These are phyloP conservation scores for Podarcis cretensis DNA, from an alignment of 2,113 vertebrate genomes.

Conservation along the genomic window DNA sequence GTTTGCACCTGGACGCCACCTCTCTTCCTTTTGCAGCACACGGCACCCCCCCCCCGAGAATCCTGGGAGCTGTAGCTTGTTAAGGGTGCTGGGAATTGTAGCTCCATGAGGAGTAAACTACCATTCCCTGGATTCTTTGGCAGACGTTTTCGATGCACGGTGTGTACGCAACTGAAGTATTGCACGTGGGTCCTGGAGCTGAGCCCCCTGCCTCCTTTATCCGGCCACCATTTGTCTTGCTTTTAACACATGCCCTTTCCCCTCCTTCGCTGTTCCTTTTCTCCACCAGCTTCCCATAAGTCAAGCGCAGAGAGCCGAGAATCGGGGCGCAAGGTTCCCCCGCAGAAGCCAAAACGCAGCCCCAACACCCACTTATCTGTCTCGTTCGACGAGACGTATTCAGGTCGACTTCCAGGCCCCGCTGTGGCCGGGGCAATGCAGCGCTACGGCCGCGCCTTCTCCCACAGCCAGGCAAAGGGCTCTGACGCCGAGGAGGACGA, in stretches of 20 bases:
- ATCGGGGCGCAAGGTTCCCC: constrained; percentile 84
- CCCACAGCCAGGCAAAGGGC: constrained; percentile 70
- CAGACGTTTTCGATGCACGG: no score
- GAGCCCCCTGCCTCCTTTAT: background rate
- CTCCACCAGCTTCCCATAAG: constrained; percentile 80
- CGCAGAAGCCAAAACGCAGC: constrained; percentile 88
- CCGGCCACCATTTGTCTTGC: background rate
- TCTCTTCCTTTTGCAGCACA: background rate
- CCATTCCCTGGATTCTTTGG: background rate
- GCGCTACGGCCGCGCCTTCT: constrained; percentile 67
- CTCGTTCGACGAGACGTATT: constrained; percentile 69
- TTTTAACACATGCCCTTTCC: background rate
- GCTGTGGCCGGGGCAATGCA: constrained; percentile 66
- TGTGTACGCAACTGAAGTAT: no score
- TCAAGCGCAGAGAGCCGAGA: constrained; percentile 79
- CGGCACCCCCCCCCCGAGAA: no score
- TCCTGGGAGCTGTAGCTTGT: background rate
- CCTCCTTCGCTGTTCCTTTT: background rate
- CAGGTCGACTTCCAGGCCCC: constrained; percentile 50
- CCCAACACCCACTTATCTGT: constrained; percentile 91
- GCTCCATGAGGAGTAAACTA: no score
- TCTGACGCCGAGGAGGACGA: constrained; percentile 81
- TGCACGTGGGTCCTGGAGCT: background rate
- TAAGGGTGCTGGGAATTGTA: background rate
- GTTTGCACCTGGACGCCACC: background rate